Evolutionary conservation across 1,140 invertebrate genomes (phyloP).

Genomic region (Patella vulgata): DNA sequence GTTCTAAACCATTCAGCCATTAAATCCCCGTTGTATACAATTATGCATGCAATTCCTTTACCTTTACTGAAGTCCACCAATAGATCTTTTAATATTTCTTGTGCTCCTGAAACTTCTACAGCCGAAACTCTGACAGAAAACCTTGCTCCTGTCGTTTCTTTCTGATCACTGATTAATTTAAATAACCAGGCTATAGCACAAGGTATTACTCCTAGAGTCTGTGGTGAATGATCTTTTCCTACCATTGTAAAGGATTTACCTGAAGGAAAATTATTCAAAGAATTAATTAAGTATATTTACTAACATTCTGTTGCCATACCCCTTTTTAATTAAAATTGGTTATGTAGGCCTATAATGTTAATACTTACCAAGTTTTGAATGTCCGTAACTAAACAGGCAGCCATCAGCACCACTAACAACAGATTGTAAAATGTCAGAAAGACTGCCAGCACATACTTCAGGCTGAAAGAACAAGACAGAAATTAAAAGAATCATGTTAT

Average conservation of each 20-base stretch:
- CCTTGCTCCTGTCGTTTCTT: constrained; percentile 86
- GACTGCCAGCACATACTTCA: constrained; percentile 87
- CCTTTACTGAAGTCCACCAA: constrained; percentile 79
- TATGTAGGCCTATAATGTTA: no score
- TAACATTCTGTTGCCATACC: no score
- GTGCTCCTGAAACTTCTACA: constrained; percentile 82
- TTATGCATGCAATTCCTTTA: no score
- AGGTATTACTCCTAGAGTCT: constrained; percentile 86
- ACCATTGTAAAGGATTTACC: constrained; percentile 94
- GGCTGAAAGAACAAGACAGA: constrained; percentile 74
- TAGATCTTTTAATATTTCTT: constrained; percentile 82
- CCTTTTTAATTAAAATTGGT: no score
- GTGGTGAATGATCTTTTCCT: constrained; percentile 79
- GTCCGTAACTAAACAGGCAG: constrained; percentile 91
- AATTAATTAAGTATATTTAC: no score
- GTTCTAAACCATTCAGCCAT: no score
- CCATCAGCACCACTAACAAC: constrained; percentile 94
- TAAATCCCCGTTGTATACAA: no score
- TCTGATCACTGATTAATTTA: constrained; percentile 89
- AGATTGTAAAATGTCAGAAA: constrained; percentile 92
- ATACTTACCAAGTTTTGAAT: constrained; percentile 88
- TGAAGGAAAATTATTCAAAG: constrained; percentile 70
- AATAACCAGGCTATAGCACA: constrained; percentile 95
- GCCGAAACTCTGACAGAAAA: constrained; percentile 89
- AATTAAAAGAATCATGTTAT: no score